A percentile compares a stretch with the other conserved stretches of the same genome.
Evolutionary conservation across 2,797 vertebrate species (phyloP).

Genomic region (Cichlasoma orientale): DNA sequence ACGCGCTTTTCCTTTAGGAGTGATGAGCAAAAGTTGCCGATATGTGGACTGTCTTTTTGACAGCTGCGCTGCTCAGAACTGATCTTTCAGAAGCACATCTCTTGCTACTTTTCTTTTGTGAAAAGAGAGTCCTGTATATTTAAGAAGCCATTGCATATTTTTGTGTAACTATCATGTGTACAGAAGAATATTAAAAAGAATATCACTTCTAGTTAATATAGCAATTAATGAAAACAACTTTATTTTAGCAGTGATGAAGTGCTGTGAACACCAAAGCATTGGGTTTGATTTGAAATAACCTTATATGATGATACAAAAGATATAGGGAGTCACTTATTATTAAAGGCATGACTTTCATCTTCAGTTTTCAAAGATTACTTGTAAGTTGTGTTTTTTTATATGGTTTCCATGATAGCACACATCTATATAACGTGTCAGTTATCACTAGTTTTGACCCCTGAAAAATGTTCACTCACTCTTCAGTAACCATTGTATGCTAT

Average conservation of each 20-base stretch:
- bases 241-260: neutral
- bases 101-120: neutral
- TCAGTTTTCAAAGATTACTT: slow-evolving; percentile 5
- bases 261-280: neutral
- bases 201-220: neutral
- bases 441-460: neutral
- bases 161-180: neutral
- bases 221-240: neutral
- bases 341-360: slow-evolving; percentile 9
- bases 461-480: neutral
- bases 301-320: neutral
- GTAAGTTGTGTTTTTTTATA: neutral
- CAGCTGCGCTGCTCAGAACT: neutral
- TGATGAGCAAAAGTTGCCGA: neutral
- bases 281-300: slow-evolving; percentile 12
- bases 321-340: slow-evolving; percentile 33
- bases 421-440: neutral
- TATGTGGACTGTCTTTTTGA: neutral
- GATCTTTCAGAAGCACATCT: neutral
- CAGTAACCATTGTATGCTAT: too few relatives aligned
- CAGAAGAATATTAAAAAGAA: neutral
- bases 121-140: neutral
- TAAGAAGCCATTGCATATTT: neutral
- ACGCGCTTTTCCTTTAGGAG: slow-evolving; percentile 11
- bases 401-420: neutral